A percentile compares a stretch with the other conserved stretches of the same genome.
Conservation (phyloP, 1,140 invertebrate genomes). For the Aphelinus certus region DNA sequence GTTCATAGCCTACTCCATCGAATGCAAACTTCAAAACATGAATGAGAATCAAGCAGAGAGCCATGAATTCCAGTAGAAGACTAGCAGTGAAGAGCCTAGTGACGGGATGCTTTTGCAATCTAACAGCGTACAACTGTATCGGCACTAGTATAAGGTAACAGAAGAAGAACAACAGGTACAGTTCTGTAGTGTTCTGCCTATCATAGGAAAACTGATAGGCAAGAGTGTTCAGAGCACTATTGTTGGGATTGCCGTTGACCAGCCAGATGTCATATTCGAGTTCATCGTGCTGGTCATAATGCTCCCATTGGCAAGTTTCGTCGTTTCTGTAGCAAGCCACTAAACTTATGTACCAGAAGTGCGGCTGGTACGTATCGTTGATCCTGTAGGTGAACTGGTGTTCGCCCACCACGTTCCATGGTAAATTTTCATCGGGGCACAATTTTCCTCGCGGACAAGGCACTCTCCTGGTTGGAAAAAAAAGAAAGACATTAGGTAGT, state of each 20-base stretch:
- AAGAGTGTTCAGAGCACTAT: constrained; percentile 83
- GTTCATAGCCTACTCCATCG: constrained; percentile 86
- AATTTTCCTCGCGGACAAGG: constrained; percentile 83
- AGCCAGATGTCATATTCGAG: constrained; percentile 94
- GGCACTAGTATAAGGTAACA: constrained; percentile 88
- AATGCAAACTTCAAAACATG: constrained; percentile 90
- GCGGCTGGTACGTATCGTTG: constrained; percentile 86
- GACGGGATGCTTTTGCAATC: constrained; percentile 87
- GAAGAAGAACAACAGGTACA: constrained; percentile 89
- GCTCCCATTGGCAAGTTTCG: constrained; percentile 83
- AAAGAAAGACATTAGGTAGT: not conserved
- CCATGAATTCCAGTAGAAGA: constrained; percentile 85
- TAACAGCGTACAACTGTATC: constrained; percentile 89
- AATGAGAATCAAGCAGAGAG: constrained; percentile 86
- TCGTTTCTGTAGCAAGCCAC: constrained; percentile 89
- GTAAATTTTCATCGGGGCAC: constrained; percentile 88
- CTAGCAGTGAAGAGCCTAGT: constrained; percentile 91
- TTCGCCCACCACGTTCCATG: constrained; percentile 83
- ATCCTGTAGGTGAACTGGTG: constrained; percentile 96
- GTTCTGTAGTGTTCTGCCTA: constrained; percentile 90
- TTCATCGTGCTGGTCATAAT: constrained; percentile 69
- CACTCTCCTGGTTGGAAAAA: constrained; percentile 71
- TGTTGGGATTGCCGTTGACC: constrained; percentile 94
- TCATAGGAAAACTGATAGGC: constrained; percentile 96
- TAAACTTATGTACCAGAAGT: constrained; percentile 96